phyloP scores from a whole-genome alignment of 2,113 vertebrate species.

The Dipodomys stephensi region DNA sequence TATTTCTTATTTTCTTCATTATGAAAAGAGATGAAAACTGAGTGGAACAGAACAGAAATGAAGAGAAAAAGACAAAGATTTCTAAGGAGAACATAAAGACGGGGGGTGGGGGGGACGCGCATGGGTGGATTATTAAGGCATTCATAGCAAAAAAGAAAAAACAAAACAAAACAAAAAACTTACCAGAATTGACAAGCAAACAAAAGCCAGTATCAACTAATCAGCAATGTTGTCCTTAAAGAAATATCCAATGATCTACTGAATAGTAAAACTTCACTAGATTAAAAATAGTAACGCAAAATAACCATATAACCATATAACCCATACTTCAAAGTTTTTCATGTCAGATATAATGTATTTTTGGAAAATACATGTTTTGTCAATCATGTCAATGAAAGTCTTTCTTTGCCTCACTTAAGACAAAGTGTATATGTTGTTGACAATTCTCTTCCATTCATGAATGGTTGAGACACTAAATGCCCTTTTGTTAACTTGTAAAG shows the following conservation, averaged over 20 bases:
- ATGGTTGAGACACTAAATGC: slow-evolving; percentile 27
- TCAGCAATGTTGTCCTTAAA: slow-evolving; percentile 22
- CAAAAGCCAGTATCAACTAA: not conserved
- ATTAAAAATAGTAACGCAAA: slow-evolving; percentile 61
- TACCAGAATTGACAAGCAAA: not conserved
- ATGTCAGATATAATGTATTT: not conserved
- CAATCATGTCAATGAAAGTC: slow-evolving; percentile 42
- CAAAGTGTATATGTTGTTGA: slow-evolving; percentile 1
- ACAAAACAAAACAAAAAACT: not conserved
- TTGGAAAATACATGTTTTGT: slow-evolving; percentile 28
- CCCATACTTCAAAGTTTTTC: slow-evolving; percentile 25
- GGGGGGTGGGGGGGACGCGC: not conserved
- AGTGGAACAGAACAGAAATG: not conserved
- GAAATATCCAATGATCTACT: not conserved
- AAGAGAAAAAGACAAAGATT: not conserved
- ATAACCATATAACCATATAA: slow-evolving; percentile 12
- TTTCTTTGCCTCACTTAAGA: slow-evolving; percentile 45
- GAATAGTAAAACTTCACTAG: slow-evolving; percentile 52
- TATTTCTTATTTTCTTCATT: slow-evolving; percentile 56
- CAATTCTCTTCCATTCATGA: slow-evolving; percentile 37
- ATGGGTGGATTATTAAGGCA: not conserved
- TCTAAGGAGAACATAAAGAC: slow-evolving; percentile 34
- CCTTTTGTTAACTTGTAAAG: slow-evolving; percentile 48
- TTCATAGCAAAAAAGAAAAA: not conserved
- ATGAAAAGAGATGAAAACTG: not conserved